phyloP scores from a whole-genome alignment of 1,140 invertebrate genomes.

The Ectropis grisescens region DNA sequence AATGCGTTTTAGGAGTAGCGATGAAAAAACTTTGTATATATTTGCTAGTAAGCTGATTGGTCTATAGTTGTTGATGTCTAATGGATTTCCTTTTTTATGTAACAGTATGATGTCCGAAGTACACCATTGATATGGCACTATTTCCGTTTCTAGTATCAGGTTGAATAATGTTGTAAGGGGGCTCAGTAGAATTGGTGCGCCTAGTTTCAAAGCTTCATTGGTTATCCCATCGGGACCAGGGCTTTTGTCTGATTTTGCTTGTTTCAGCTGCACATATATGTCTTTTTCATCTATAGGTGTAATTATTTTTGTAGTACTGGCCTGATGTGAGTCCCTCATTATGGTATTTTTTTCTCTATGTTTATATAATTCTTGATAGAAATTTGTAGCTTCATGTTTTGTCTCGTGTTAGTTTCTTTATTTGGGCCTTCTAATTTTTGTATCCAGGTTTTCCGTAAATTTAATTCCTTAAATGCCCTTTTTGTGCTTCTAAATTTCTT shows the following conservation, averaged over 20 bases:
- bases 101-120: constrained; percentile 4
- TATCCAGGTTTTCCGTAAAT: constrained; percentile 1
- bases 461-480: constrained; percentile 1
- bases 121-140: constrained; percentile 6
- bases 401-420: not conserved
- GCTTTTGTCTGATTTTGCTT: constrained; percentile 13
- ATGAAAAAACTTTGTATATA: not conserved
- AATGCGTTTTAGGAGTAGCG: not conserved
- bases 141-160: constrained; percentile 8
- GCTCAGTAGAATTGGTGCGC: constrained; percentile 2
- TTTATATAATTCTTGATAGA: not conserved
- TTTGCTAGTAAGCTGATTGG: not conserved
- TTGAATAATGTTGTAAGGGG: constrained; percentile 10
- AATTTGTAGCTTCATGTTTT: not conserved
- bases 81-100: constrained; percentile 1
- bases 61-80: not conserved
- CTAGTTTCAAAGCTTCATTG: constrained; percentile 14
- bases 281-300: constrained; percentile 3
- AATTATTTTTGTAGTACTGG: not conserved
- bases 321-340: not conserved
- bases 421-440: not conserved
- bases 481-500: constrained; percentile 1
- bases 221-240: constrained; percentile 11
- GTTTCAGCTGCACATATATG: constrained; percentile 7
- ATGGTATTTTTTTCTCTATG: not conserved